These are phyloP conservation scores for Chirona hameri DNA, from an alignment of 2,888 invertebrate species.

Conservation along the genomic window DNA sequence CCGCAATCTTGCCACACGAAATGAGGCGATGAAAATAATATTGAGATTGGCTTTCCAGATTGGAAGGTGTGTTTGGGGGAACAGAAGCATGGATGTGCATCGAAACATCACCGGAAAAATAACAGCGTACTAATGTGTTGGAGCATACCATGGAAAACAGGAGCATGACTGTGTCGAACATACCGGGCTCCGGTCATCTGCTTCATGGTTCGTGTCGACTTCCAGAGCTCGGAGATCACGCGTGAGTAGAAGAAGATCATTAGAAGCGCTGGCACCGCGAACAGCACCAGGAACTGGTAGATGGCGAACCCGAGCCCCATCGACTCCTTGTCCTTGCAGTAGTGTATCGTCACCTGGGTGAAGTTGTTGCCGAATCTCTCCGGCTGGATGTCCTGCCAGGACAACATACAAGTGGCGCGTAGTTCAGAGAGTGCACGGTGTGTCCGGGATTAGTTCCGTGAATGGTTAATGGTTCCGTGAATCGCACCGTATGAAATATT, in stretches of 20 bases:
- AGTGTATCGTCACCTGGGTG: slow-evolving; percentile 45
- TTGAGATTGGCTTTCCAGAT: too few relatives aligned
- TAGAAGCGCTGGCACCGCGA: slow-evolving; percentile 46
- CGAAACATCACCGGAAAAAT: too few relatives aligned
- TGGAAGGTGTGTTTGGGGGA: too few relatives aligned
- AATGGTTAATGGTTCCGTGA: background rate
- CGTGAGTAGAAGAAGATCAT: slow-evolving; percentile 48
- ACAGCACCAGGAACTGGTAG: slow-evolving; percentile 47
- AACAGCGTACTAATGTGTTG: too few relatives aligned
- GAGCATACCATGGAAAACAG: too few relatives aligned
- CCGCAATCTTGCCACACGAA: too few relatives aligned
- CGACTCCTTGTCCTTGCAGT: slow-evolving; percentile 44
- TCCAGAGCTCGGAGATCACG: slow-evolving; percentile 49
- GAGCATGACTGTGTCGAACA: background rate
- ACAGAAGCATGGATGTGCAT: too few relatives aligned
- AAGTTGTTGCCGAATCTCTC: slow-evolving; percentile 45
- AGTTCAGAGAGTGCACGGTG: background rate
- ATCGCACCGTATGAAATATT: background rate
- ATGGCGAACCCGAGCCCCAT: slow-evolving; percentile 43
- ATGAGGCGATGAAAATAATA: too few relatives aligned
- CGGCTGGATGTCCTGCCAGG: slow-evolving; percentile 42
- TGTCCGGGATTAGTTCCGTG: background rate
- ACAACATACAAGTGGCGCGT: background rate
- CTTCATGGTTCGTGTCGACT: slow-evolving; percentile 47
- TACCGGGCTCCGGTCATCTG: slow-evolving; percentile 44